Evolutionary conservation across 2,888 invertebrate species (phyloP), one percentile per base, ranked within the genome.

Genomic region (Temnothorax unifasciatus): DNA sequence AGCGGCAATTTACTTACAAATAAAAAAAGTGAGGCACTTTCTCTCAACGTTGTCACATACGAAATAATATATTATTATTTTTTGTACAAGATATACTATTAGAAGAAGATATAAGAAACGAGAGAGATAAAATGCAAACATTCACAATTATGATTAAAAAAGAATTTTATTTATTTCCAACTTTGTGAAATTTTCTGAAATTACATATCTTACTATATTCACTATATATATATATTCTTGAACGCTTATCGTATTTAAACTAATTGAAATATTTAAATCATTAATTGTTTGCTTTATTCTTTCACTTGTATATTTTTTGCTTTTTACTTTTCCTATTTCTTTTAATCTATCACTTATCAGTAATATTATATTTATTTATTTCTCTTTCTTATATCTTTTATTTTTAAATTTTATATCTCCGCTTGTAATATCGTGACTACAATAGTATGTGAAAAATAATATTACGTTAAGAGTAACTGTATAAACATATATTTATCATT

Each of bases 401-500:
- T 4, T 41, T 66, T 38, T 18, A n/a, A n/a, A 54, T 44, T 83
- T 15, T 47, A 38, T 50, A 15, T 9, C 6, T 73, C 3, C 11
- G 18, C 15, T 69, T n/a, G 21, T 82, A 73, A 74, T 81, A 74
- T 81, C 52, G 66, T 63, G 84, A 79, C 82, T 81, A 59, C 73
- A 59, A 63, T 66, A 59, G 63, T 52, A 47, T 34, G 52, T 21
- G 50, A 41, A 44, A 83, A 50, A 74, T 52, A 77, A 83, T 9
- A 57, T 81, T 75, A 76, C 47, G 47, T 85, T 64, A 82, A 76
- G 50, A n/a, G 52, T 71, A 66, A 52, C 13, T 84, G 63, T 85
- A 77, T 57, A 74, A 54, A 61, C 74, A 79, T 87, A 76, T 91
- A 93, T 89, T 92, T 85, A 90, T 89, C 87, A 90, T 91, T 92